Evolutionary conservation across 30 jellyfish, hydroid and myxozoan genomes (phyloP).

Genomic region (Pelagia noctiluca): DNA sequence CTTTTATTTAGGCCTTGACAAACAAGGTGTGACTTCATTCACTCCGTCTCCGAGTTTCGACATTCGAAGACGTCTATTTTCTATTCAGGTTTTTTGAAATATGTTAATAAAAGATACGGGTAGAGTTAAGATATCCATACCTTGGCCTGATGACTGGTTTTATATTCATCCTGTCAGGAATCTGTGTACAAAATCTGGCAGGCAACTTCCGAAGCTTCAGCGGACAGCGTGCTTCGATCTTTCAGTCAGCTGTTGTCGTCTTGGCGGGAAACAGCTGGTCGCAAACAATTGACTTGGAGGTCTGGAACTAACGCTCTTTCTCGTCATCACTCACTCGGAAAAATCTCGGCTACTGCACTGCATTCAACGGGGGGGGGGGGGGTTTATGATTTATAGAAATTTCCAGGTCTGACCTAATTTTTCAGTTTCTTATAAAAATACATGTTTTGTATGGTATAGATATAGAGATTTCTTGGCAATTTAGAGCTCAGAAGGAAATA

Average conservation of each 20-base stretch:
- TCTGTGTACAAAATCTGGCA: background rate
- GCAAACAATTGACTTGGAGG: background rate
- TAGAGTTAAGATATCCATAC: too few species aligned
- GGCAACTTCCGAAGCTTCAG: background rate
- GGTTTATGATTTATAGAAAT: background rate
- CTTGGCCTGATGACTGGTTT: background rate
- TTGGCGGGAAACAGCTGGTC: slow-evolving; percentile 70
- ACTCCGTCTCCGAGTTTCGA: background rate
- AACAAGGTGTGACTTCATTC: slow-evolving; percentile 8
- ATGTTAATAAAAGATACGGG: too few species aligned
- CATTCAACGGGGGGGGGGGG: too few species aligned
- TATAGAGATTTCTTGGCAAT: background rate
- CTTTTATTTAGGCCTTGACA: background rate
- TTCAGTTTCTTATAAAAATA: background rate
- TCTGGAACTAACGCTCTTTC: slow-evolving; percentile 12
- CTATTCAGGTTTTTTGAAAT: too few species aligned
- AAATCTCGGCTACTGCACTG: background rate
- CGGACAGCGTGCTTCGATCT: slow-evolving; percentile 20
- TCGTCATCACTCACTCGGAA: background rate
- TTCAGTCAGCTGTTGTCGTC: slow-evolving; percentile 70
- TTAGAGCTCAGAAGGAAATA: too few species aligned
- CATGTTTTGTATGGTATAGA: background rate
- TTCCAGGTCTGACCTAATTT: background rate
- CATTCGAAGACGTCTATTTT: too few species aligned
- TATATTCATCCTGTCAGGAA: background rate